Percentiles rank a stretch among this genome's conserved stretches.
These are phyloP conservation scores for Bufo bufo DNA, from an alignment of 2,113 vertebrate species.

Conservation along the genomic window DNA sequence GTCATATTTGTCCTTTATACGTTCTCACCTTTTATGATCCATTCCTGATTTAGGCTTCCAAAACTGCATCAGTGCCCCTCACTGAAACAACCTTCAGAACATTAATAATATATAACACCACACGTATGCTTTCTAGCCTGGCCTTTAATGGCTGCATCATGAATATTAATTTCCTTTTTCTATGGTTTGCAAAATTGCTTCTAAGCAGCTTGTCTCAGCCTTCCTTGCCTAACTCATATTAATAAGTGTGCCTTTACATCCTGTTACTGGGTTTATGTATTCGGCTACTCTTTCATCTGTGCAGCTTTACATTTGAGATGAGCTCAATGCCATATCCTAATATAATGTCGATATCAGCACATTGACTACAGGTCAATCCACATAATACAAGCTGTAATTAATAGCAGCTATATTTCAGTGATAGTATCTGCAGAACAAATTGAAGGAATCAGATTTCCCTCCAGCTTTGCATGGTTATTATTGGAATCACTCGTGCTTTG, in stretches of 20 bases:
- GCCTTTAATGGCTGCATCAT: slow-evolving; percentile 1
- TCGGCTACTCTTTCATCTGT: not conserved
- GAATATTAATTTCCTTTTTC: not conserved
- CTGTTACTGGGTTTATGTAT: not conserved
- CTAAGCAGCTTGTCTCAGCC: not conserved
- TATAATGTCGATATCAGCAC: not conserved
- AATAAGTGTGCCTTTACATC: not conserved
- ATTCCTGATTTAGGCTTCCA: too few relatives aligned
- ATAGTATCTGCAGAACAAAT: not conserved
- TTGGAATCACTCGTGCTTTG: not conserved
- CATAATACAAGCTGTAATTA: not conserved
- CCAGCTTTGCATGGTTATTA: not conserved
- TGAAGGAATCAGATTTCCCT: not conserved
- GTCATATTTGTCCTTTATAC: too few relatives aligned
- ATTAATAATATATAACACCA: slow-evolving; percentile 5
- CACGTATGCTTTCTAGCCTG: not conserved
- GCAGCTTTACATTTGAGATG: not conserved
- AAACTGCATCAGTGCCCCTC: not conserved
- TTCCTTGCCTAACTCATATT: not conserved
- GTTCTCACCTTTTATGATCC: too few relatives aligned
- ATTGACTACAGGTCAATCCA: not conserved
- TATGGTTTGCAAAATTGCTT: not conserved
- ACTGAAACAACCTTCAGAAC: not conserved
- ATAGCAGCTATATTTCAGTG: not conserved
- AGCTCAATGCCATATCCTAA: not conserved